These are phyloP conservation scores for Antechinus stuartii DNA, from an alignment of 2,113 vertebrate genomes.

Conservation along the genomic window DNA sequence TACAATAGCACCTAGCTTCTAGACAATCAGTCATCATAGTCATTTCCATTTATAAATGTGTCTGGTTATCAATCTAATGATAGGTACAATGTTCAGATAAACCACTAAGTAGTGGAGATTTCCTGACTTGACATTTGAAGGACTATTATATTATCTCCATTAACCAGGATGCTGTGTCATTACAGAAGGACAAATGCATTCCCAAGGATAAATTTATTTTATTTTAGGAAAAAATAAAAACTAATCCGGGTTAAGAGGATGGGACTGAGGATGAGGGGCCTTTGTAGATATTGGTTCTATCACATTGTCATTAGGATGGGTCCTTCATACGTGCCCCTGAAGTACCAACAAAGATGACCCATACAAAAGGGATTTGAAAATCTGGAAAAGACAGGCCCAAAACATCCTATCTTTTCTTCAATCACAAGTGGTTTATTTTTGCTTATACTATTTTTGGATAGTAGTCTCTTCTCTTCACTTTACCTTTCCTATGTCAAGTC, in stretches of 20 bases:
- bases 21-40: neutral
- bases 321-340: conserved; percentile 7
- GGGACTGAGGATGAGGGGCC: neutral
- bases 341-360: conserved; percentile 22
- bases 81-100: neutral
- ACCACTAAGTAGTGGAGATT: neutral
- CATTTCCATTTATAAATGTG: neutral
- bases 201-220: neutral
- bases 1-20: neutral
- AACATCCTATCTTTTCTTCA: neutral
- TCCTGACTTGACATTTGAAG: neutral
- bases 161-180: neutral
- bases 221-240: neutral
- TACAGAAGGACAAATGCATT: neutral
- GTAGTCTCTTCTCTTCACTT: neutral
- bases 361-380: neutral
- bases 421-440: conserved; percentile 18
- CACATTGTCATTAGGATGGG: neutral
- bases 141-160: neutral
- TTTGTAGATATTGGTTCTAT: neutral
- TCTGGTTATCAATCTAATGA: neutral
- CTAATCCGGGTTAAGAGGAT: neutral
- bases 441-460: neutral
- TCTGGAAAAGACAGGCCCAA: neutral
- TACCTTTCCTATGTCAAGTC: neutral